Conservation (phyloP, 2,888 invertebrate genomes). For the Timema cristinae region DNA sequence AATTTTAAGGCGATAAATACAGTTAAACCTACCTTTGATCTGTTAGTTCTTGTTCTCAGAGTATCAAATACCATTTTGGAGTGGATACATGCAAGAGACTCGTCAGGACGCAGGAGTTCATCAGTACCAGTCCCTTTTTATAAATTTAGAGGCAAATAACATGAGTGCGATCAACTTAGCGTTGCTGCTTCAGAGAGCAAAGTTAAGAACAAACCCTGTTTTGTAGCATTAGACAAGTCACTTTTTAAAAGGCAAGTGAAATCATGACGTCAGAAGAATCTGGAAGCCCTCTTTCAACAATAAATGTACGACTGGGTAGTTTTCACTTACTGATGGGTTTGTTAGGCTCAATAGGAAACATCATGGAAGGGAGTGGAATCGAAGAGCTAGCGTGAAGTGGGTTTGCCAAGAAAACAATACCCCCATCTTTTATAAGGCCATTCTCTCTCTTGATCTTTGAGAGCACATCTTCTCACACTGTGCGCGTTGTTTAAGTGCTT, state of each 20-base stretch:
- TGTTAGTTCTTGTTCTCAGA: conserved; percentile 1
- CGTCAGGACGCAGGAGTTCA: neutral
- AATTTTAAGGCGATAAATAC: neutral
- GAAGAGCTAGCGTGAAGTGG: no score
- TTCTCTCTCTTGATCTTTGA: no score
- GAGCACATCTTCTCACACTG: no score
- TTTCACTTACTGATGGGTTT: no score
- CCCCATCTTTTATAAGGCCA: no score
- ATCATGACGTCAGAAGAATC: neutral
- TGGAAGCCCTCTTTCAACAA: neutral
- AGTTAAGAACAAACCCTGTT: neutral
- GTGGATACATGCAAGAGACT: neutral
- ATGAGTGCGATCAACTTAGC: neutral
- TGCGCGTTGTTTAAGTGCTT: no score
- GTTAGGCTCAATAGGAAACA: no score
- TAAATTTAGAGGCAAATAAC: conserved; percentile 1
- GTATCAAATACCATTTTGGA: neutral
- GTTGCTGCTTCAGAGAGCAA: neutral
- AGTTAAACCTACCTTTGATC: neutral
- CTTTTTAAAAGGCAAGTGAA: neutral
- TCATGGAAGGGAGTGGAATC: no score
- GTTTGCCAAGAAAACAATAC: no score
- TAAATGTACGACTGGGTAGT: neutral
- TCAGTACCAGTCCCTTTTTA: neutral
- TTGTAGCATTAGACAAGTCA: neutral